Conservation (phyloP, 2,888 invertebrate species). For the Melanostoma mellinum region DNA sequence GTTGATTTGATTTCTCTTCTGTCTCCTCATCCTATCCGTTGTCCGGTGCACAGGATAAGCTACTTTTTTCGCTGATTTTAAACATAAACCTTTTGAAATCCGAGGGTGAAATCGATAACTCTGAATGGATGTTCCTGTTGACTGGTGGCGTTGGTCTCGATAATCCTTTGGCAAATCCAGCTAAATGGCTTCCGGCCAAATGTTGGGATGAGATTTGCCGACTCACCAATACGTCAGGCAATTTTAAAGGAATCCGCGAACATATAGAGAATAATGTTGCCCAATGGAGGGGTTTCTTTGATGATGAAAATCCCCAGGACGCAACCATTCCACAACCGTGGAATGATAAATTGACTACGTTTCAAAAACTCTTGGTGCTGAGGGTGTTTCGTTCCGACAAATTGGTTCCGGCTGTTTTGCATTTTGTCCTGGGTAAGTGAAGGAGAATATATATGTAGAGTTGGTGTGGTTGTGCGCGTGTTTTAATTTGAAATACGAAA, state of each 20-base stretch:
- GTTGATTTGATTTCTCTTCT: conserved; percentile 27
- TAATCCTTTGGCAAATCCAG: conserved; percentile 88
- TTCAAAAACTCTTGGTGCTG: conserved; percentile 90
- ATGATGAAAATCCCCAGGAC: conserved; percentile 89
- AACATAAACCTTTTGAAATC: conserved; percentile 88
- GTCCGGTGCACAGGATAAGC: conserved; percentile 87
- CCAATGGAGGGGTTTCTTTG: conserved; percentile 89
- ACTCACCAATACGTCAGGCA: conserved; percentile 81
- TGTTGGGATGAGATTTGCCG: conserved; percentile 91
- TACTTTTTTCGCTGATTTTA: conserved; percentile 92
- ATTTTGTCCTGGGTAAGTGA: conserved; percentile 85
- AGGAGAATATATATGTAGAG: not conserved
- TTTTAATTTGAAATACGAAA: no score
- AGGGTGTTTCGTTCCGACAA: conserved; percentile 94
- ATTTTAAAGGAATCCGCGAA: conserved; percentile 85
- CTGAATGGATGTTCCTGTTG: conserved; percentile 93
- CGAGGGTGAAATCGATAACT: conserved; percentile 84
- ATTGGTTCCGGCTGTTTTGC: conserved; percentile 90
- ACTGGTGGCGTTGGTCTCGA: conserved; percentile 93
- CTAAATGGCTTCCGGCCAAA: conserved; percentile 87
- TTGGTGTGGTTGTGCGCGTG: not conserved
- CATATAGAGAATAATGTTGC: conserved; percentile 84
- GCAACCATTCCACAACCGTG: conserved; percentile 88
- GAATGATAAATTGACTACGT: conserved; percentile 84
- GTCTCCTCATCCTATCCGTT: conserved; percentile 23